Conservation (phyloP, 2,888 invertebrate species). For the Hirtodrosophila histrioides region DNA sequence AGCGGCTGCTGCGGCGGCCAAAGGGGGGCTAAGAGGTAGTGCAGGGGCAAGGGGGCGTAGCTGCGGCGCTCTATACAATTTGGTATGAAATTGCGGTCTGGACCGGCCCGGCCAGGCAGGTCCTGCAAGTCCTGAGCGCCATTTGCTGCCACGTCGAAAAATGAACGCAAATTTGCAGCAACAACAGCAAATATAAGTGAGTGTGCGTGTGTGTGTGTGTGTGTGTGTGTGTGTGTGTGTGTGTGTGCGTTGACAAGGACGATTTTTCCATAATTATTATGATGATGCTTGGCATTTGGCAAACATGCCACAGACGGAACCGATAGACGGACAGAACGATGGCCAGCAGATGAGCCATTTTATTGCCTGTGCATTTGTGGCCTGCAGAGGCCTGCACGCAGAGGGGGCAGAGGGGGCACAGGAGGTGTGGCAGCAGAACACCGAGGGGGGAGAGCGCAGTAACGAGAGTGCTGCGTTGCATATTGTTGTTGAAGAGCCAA, state of each 20-base stretch:
- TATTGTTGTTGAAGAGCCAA: conserved; percentile 7
- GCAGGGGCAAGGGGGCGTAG: no score
- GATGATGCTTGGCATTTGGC: conserved; percentile 80
- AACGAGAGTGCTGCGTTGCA: not conserved
- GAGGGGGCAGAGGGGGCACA: not conserved
- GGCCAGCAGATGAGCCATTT: conserved; percentile 74
- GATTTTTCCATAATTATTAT: conserved; percentile 80
- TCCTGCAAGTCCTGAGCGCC: conserved; percentile 38
- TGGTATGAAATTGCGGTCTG: conserved; percentile 71
- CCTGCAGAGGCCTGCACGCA: conserved; percentile 9
- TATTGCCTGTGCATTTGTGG: conserved; percentile 67
- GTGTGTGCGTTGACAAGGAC: conserved; percentile 64
- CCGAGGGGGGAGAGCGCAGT: not conserved
- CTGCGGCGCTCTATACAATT: conserved; percentile 47
- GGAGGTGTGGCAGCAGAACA: not conserved
- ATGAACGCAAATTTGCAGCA: conserved; percentile 60
- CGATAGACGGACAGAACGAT: conserved; percentile 37
- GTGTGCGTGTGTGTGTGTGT: conserved; percentile 3
- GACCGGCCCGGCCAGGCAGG: conserved; percentile 6
- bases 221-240: conserved; percentile 18
- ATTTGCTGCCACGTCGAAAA: conserved; percentile 60
- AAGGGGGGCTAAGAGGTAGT: no score
- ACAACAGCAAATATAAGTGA: conserved; percentile 7
- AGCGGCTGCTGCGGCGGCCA: conserved; percentile 7
- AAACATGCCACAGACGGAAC: conserved; percentile 64